Base-by-base conservation (phyloP, 2,113 vertebrate species). In the Macquaria australasica region DNA sequence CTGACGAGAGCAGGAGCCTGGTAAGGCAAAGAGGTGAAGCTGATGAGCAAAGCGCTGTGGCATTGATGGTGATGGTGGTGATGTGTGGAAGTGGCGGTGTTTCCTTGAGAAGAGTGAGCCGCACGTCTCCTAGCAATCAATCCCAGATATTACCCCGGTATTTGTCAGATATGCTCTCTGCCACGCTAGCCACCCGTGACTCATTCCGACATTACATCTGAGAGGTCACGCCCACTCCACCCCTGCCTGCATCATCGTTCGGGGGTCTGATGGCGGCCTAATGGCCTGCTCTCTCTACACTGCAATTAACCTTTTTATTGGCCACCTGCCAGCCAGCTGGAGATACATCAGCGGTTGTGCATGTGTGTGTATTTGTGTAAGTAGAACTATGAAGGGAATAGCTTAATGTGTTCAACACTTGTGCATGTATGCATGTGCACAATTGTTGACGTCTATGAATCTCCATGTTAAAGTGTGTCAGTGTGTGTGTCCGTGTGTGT, bases 271-370 rank as follows among this genome's bases (percentile, higher is more conserved):
- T 73, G 92, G 89, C 83, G 78, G 85, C 82, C 88, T 91, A 93
- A 94, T 92, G 90, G 92, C 87, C 89, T 91, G 90, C 81, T 88
- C 91, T 73, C 87, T 88, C 92, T 81, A 90, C 68, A 70, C 89
- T 39, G 87, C 92, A 93, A 94, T 95, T 96, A 95, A 96, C 94
- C 93, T 94, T 93, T 95, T 94, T 88, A 95, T 93, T 92, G 89
- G 90, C 91, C 92, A 89, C 89, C 89, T 93, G 92, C 92, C 92
- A 87, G 86, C 82, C 75, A 75, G 90, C 91, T 88, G 82, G 77
- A 86, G 91, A 93, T 86, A 78, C 82, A 89, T 88, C 81, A 72
- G 37, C 15, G 63, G 1, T 2, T 50, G 73, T 8, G 70, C 1
- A 20, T 28, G 70, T 20, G 34, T 68, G 79, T 76, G 63, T 12